Percentiles rank a stretch among this genome's conserved stretches.
These are phyloP conservation scores for Pongo abelii DNA, from an alignment of 2,113 vertebrate species.

Conservation along the genomic window DNA sequence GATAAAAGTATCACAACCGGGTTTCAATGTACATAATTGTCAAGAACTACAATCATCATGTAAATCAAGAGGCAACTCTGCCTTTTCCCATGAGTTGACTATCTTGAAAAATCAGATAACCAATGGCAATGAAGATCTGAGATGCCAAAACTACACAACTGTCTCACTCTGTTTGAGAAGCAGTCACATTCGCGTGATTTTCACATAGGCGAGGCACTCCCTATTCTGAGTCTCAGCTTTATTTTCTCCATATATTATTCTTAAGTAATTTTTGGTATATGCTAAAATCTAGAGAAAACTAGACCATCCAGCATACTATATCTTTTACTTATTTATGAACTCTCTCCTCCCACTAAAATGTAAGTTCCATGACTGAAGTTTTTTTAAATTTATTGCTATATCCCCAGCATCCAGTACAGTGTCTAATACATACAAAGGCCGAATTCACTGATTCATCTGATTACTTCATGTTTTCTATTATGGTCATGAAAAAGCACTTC, in stretches of 20 bases:
- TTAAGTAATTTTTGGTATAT: neutral
- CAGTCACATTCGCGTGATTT: neutral
- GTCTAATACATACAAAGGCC: neutral
- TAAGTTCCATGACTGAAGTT: neutral
- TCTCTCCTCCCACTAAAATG: neutral
- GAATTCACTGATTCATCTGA: neutral
- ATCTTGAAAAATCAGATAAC: neutral
- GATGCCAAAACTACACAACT: neutral
- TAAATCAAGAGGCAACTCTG: neutral
- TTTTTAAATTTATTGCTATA: neutral
- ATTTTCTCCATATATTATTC: neutral
- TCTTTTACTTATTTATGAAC: slow-evolving; percentile 8
- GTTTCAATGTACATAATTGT: neutral
- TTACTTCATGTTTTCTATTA: neutral
- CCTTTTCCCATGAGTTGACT: neutral
- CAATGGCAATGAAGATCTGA: neutral
- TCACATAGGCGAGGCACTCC: neutral
- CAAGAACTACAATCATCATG: neutral
- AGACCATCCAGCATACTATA: neutral
- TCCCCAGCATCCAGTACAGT: neutral
- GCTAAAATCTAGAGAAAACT: neutral
- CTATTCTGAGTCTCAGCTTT: neutral
- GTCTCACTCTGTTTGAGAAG: neutral
- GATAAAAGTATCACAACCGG: neutral
- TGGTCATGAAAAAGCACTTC: neutral